Evolutionary conservation across 2,113 vertebrate species (phyloP).

Genomic region (Junco hyemalis): DNA sequence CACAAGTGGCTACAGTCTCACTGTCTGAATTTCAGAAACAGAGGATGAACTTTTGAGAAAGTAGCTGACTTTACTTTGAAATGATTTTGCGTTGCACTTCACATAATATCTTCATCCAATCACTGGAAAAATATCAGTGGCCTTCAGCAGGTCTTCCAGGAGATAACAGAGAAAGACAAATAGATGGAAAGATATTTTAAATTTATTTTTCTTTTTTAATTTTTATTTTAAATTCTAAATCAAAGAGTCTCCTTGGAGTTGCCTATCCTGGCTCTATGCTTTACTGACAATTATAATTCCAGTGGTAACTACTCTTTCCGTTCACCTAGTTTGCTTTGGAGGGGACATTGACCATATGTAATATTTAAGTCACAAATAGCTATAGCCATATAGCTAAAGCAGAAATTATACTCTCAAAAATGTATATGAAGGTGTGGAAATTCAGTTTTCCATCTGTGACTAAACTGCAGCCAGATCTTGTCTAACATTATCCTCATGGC

Average conservation of each 20-base stretch:
- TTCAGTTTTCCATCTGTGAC: not conserved
- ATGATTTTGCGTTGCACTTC: not conserved
- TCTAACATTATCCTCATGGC: not conserved
- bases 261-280: not conserved
- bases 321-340: constrained; percentile 43
- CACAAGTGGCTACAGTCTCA: not conserved
- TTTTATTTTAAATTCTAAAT: not conserved
- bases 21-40: not conserved
- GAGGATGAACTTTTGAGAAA: not conserved
- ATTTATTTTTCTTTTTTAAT: not conserved
- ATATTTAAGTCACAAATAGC: not conserved
- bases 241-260: not conserved
- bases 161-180: not conserved
- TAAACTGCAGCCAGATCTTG: not conserved
- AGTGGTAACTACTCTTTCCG: not conserved
- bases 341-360: not conserved
- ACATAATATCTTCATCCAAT: not conserved
- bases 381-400: not conserved
- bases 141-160: not conserved
- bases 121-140: not conserved
- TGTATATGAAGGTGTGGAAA: not conserved
- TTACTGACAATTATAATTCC: constrained; percentile 18
- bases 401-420: not conserved
- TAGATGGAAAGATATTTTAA: not conserved
- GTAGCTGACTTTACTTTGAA: not conserved